Conservation (phyloP, 2,888 invertebrate genomes). For the Diadegma fenestrale region DNA sequence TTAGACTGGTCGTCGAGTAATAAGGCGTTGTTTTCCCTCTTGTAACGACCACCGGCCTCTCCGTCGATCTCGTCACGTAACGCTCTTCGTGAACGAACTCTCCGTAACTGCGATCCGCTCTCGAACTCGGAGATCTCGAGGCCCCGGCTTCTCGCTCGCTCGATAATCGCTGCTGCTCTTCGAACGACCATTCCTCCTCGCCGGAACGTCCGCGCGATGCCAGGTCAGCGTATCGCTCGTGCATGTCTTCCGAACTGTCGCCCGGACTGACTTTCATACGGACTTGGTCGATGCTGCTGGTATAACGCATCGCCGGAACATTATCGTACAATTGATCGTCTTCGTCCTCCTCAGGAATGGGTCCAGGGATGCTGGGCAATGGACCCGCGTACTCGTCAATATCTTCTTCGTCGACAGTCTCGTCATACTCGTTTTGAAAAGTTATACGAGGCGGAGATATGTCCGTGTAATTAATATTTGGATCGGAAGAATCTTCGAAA, state of each 20-base stretch:
- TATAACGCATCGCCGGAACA: conserved; percentile 83
- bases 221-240: conserved; percentile 81
- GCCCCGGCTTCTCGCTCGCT: conserved; percentile 64
- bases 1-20: conserved; percentile 87
- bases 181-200: conserved; percentile 81
- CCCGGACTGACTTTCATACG: conserved; percentile 80
- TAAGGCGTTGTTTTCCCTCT: conserved; percentile 82
- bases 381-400: conserved; percentile 76
- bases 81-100: conserved; percentile 77
- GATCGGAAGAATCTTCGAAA: conserved; percentile 72
- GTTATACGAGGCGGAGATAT: conserved; percentile 81
- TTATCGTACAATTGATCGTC: conserved; percentile 82
- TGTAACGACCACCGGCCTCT: conserved; percentile 86
- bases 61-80: conserved; percentile 85
- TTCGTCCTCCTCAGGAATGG: conserved; percentile 82
- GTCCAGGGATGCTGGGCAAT: conserved; percentile 75
- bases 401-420: conserved; percentile 78
- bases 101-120: conserved; percentile 75
- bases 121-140: conserved; percentile 59
- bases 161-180: conserved; percentile 71
- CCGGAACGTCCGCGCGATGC: conserved; percentile 75
- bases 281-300: conserved; percentile 77
- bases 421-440: conserved; percentile 79
- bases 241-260: conserved; percentile 83
- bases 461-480: conserved; percentile 71